Percentiles rank a stretch among this genome's conserved stretches.
Evolutionary conservation across 2,888 invertebrate genomes (phyloP).

Genomic region (Lasiommata megera): DNA sequence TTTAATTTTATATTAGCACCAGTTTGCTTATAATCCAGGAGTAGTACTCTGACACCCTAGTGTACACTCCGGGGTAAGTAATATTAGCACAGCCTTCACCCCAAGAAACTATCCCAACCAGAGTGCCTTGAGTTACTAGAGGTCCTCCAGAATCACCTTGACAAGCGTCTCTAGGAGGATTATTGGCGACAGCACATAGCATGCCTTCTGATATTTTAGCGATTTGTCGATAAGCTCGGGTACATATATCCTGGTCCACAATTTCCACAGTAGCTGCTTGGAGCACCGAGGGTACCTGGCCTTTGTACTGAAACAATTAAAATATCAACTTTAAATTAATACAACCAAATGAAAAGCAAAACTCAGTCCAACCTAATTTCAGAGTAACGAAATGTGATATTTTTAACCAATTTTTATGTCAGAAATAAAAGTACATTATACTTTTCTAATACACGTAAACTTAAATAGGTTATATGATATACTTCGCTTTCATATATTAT

Average conservation of each 20-base stretch:
- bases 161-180: constrained; percentile 67
- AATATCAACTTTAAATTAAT: not conserved
- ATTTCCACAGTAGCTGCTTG: constrained; percentile 62
- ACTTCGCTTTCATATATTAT: no score
- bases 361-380: no score
- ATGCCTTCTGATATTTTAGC: constrained; percentile 58
- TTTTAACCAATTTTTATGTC: no score
- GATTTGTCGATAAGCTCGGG: constrained; percentile 55
- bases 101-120: constrained; percentile 81
- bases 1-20: constrained; percentile 1
- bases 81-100: constrained; percentile 79
- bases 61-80: constrained; percentile 80
- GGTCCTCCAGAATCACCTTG: constrained; percentile 84
- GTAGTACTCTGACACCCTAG: constrained; percentile 65
- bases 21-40: constrained; percentile 53
- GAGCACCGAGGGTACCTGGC: constrained; percentile 51
- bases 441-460: no score
- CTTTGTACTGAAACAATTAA: constrained; percentile 55
- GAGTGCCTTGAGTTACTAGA: constrained; percentile 61
- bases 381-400: no score
- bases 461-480: no score
- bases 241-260: constrained; percentile 58
- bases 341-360: no score
- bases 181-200: constrained; percentile 62
- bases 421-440: no score